Conservation (phyloP, 2,113 vertebrate species). For the Pollimyrus isidori region DNA sequence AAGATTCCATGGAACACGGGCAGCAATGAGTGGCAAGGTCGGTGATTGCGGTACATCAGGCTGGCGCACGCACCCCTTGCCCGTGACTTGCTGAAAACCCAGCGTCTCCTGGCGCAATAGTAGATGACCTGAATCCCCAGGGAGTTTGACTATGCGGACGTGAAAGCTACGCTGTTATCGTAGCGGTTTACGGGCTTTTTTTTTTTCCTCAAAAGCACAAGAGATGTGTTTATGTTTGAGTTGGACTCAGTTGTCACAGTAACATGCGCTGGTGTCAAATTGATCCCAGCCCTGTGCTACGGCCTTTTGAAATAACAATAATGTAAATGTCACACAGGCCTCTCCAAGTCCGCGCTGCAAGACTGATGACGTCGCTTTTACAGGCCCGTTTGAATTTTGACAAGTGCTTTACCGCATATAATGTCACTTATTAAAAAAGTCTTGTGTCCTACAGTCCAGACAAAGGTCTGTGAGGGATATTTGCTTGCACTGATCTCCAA, state of each 20-base stretch:
- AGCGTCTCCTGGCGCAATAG: not conserved
- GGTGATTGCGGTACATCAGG: not conserved
- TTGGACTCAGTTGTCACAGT: not conserved
- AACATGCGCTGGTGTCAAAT: not conserved
- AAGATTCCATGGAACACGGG: not conserved
- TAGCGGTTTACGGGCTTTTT: not conserved
- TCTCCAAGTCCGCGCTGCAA: not conserved
- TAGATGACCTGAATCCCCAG: not conserved
- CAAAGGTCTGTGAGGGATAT: not conserved
- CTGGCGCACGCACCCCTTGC: too few species aligned
- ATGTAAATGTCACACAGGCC: not conserved
- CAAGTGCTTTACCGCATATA: not conserved
- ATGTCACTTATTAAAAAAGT: not conserved
- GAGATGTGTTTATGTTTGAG: not conserved
- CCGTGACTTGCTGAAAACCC: not conserved
- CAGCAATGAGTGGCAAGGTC: not conserved
- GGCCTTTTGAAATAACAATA: slow-evolving; percentile 3
- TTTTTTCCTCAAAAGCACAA: not conserved
- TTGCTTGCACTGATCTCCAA: not conserved
- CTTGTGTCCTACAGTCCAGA: not conserved
- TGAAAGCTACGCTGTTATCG: not conserved
- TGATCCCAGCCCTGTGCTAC: not conserved
- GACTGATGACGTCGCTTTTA: slow-evolving; percentile 2
- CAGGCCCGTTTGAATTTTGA: not conserved
- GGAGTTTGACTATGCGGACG: not conserved